Conservation (phyloP, 1,140 invertebrate species). For the Euglossa dilemma region DNA sequence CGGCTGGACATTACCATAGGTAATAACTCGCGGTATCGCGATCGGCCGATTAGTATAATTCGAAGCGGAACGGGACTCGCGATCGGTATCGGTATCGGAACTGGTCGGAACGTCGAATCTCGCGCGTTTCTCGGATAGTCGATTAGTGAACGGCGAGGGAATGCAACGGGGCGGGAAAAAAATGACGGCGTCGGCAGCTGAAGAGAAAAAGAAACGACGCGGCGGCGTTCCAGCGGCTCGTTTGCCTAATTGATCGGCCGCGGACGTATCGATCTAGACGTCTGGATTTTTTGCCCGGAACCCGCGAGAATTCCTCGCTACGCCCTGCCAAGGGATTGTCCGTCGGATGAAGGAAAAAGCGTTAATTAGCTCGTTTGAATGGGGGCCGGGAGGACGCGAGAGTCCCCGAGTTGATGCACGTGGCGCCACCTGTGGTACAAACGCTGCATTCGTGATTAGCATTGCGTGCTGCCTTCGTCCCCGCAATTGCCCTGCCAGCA, state of each 20-base stretch:
- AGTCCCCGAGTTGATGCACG: slow-evolving; percentile 33
- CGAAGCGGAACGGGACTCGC: background rate
- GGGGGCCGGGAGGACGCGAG: background rate
- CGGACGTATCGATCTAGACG: background rate
- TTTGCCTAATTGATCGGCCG: slow-evolving; percentile 12
- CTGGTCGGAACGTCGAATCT: background rate
- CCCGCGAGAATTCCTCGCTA: background rate
- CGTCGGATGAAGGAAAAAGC: background rate
- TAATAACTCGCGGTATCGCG: background rate
- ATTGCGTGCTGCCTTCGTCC: slow-evolving; percentile 33
- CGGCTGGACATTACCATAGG: background rate
- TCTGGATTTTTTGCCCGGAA: background rate
- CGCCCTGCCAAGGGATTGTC: background rate
- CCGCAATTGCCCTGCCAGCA: slow-evolving; percentile 23
- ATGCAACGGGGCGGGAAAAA: background rate
- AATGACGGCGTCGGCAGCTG: background rate
- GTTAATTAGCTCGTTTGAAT: slow-evolving; percentile 45
- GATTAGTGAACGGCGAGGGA: background rate
- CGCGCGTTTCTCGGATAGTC: background rate
- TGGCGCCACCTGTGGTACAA: slow-evolving; percentile 62
- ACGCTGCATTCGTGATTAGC: slow-evolving; percentile 39
- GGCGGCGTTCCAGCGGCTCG: background rate
- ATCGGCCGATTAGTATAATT: background rate
- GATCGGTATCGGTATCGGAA: background rate
- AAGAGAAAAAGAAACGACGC: background rate